These are phyloP conservation scores for Etheostoma spectabile DNA, from an alignment of 2,113 vertebrate species.

Conservation along the genomic window DNA sequence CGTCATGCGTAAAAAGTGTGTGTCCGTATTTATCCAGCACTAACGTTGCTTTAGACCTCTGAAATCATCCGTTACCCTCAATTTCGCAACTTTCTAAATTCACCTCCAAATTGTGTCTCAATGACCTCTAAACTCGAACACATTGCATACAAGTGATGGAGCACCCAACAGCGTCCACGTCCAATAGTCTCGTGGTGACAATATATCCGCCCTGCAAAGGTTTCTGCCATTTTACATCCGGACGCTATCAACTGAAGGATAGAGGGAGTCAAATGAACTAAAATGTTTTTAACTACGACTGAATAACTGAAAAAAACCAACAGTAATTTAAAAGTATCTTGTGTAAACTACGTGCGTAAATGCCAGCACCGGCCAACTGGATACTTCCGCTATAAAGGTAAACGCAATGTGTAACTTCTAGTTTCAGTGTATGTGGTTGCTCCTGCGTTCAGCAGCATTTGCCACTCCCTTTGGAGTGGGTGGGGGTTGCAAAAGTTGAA, in stretches of 20 bases:
- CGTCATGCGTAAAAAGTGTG: conserved; percentile 31
- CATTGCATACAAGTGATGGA: background rate
- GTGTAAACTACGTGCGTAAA: conserved; percentile 8
- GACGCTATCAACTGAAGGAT: background rate
- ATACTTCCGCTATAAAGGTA: conserved; percentile 12
- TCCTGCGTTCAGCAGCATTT: conserved; percentile 21
- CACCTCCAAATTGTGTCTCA: background rate
- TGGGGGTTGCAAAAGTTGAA: conserved; percentile 35
- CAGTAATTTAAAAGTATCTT: background rate
- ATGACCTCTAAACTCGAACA: background rate
- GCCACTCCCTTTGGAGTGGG: conserved; percentile 40
- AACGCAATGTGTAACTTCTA: conserved; percentile 1
- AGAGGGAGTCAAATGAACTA: background rate
- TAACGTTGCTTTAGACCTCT: background rate
- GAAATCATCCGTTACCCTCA: background rate
- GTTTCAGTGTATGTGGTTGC: background rate
- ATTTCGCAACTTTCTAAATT: background rate
- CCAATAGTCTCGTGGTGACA: background rate
- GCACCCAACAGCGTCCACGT: background rate
- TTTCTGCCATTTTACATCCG: background rate
- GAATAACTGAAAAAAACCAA: background rate
- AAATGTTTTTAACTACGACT: background rate
- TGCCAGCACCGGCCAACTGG: background rate
- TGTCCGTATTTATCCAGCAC: background rate
- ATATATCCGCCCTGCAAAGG: background rate